Percentiles rank a stretch among this genome's conserved stretches.
Conservation (phyloP, 2,888 invertebrate genomes). For the Pyrrhosoma nymphula region DNA sequence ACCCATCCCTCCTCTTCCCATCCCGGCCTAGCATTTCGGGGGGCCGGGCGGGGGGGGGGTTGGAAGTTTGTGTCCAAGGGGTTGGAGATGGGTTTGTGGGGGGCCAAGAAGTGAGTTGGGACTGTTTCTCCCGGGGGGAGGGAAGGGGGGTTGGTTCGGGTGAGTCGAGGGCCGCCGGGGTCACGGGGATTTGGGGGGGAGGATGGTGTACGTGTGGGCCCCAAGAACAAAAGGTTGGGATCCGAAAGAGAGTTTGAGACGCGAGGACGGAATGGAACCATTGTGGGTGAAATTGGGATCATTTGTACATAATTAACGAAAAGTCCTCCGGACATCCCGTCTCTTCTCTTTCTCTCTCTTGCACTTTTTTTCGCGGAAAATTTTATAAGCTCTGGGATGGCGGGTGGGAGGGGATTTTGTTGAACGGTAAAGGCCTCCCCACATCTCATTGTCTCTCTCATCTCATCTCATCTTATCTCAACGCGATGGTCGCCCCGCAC, state of each 20-base stretch:
- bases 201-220: neutral
- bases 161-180: neutral
- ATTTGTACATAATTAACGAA: neutral
- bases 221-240: neutral
- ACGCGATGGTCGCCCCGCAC: neutral
- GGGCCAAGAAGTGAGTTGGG: too few relatives aligned
- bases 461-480: neutral
- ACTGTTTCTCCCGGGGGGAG: too few relatives aligned
- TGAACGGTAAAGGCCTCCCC: neutral
- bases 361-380: neutral
- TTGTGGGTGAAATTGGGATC: neutral
- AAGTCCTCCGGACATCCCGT: neutral
- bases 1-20: neutral
- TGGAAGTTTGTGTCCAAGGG: neutral
- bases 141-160: too few relatives aligned
- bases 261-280: neutral
- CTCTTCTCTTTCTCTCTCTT: neutral
- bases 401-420: neutral
- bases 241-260: neutral
- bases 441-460: neutral
- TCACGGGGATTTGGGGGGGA: neutral
- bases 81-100: neutral
- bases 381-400: neutral
- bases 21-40: neutral
- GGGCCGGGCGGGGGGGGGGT: too few relatives aligned